Base-by-base conservation (phyloP, 2,797 vertebrate genomes). In the Choloepus didactylus region DNA sequence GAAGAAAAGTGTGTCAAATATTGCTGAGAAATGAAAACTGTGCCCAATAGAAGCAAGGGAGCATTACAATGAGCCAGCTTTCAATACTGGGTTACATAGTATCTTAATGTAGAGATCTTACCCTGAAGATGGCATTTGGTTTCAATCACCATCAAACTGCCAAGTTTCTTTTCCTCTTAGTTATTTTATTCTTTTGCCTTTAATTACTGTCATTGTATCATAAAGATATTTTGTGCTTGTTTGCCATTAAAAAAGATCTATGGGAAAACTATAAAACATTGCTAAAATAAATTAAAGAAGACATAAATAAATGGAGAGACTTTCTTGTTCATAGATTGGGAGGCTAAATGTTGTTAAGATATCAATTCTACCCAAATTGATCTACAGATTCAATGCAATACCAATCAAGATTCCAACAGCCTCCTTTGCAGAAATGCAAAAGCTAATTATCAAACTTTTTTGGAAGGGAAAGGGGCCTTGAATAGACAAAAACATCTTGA, bases 141-240 rank as follows among this genome's bases (percentile, higher is more conserved):
- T 88, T 87, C 62, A 84, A 46, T 76, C 41, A 59, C 31, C 35
- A 15, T 54, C 69, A 70, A 82, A 67, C 31, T 38, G 60, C 35
- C 18, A 19, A 35, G 21, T 67, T 93, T 93, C n/a, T 29, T 79
- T 95, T 49, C 49, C 15, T 87, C 14, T 93, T 41, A 85, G 27
- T 66, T n/a, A 3, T 51, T 72, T 92, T 67, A 69, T 23, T 44
- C 27, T 77, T 92, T 80, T 54, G 31, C 3, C 19, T 94, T 83
- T 84, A 62, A 70, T 69, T 49, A 27, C n/a, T 2, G 4, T 81
- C 79, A 10, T 19, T 31, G 25, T 10, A 41, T 41, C 31, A 91
- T 67, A 69, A 88, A 90, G 67, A 46, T 16, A 19, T 70, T 67
- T 60, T 89, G 62, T 62, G 46, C 27, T n/a, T 27, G 41, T 49